These are phyloP conservation scores for Drosophila peninsularis DNA, from an alignment of 2,888 invertebrate species.

Conservation along the genomic window DNA sequence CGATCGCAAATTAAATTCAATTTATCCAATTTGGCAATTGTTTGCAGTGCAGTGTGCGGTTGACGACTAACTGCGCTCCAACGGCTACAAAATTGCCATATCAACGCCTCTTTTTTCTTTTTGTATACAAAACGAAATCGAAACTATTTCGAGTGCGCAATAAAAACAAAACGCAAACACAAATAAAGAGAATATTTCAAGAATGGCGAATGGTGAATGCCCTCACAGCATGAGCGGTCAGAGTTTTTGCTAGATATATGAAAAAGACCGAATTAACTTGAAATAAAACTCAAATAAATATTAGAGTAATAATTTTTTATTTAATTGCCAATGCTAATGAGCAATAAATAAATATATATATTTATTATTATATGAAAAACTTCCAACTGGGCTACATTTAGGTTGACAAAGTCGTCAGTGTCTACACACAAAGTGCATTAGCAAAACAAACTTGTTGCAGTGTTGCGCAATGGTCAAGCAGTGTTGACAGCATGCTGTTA, in stretches of 20 bases:
- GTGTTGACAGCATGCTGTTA: constrained; percentile 26
- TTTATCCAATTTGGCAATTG: constrained; percentile 18
- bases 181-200: constrained; percentile 12
- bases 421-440: constrained; percentile 5
- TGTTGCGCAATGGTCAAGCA: constrained; percentile 37
- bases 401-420: not conserved
- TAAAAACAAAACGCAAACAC: constrained; percentile 59
- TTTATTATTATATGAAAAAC: not conserved
- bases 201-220: constrained; percentile 2
- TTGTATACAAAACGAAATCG: constrained; percentile 53
- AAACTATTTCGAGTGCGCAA: constrained; percentile 77
- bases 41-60: constrained; percentile 36
- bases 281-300: not conserved
- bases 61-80: constrained; percentile 62
- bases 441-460: constrained; percentile 41
- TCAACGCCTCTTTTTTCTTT: constrained; percentile 41
- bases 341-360: not conserved
- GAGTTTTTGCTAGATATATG: not conserved
- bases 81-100: constrained; percentile 51
- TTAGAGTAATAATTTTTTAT: not conserved
- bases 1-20: constrained; percentile 30
- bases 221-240: not conserved
- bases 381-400: not conserved
- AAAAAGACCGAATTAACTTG: not conserved
- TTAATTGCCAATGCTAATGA: not conserved